Conservation (phyloP, 2,797 vertebrate genomes). For the Picus viridis region DNA sequence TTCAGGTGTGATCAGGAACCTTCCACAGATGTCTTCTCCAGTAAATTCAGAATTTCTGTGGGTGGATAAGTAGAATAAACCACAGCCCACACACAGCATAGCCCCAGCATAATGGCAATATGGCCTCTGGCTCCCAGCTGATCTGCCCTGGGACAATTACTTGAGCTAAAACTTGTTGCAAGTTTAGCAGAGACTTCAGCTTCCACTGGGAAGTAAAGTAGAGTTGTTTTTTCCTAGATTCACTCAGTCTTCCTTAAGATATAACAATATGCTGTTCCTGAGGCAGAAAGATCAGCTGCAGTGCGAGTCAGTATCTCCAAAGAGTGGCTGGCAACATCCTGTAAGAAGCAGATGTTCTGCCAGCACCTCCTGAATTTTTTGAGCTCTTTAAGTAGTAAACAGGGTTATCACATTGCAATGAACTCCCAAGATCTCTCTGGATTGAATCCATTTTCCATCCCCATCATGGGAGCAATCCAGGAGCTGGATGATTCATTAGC, state of each 20-base stretch:
- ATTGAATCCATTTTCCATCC: constrained; percentile 30
- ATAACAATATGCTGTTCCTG: background rate
- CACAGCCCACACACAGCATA: background rate
- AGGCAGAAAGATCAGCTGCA: background rate
- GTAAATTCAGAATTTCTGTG: background rate
- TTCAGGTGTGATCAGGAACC: background rate
- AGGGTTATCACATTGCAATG: constrained; percentile 64
- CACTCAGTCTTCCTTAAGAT: background rate
- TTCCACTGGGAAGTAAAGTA: background rate
- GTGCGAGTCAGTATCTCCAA: background rate
- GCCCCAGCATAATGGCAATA: background rate
- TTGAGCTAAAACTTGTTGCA: background rate
- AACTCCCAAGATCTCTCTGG: constrained; percentile 58
- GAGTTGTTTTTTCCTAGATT: background rate
- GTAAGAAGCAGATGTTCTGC: constrained; percentile 57
- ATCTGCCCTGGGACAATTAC: background rate
- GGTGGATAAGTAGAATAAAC: background rate
- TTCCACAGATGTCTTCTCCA: background rate
- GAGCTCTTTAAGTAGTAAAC: constrained; percentile 56
- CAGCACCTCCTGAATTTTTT: constrained; percentile 45
- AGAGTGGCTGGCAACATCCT: constrained; percentile 28
- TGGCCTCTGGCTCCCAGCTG: background rate
- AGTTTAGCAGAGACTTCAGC: background rate
- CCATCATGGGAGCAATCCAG: constrained; percentile 28
- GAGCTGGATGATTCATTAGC: constrained; percentile 58